Percentiles rank a stretch among this genome's conserved stretches.
Conservation (phyloP, 2,113 vertebrate genomes). For the Rhynchomys soricoides region DNA sequence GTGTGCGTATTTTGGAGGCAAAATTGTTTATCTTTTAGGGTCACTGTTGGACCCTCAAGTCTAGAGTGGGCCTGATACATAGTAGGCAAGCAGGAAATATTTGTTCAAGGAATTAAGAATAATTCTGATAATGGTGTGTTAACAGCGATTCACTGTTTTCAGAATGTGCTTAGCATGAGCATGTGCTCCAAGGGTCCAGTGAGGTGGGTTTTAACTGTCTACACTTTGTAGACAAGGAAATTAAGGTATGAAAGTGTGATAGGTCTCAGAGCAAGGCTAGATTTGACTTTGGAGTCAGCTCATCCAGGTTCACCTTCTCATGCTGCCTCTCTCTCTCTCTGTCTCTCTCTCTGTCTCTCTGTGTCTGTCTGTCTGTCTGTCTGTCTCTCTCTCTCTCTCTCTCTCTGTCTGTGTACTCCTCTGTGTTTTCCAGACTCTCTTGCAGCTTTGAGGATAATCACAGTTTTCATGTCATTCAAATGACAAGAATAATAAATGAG, state of each 20-base stretch:
- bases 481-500: slow-evolving; percentile 19
- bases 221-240: neutral
- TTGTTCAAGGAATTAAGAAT: neutral
- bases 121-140: neutral
- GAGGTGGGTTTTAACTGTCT: neutral
- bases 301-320: neutral
- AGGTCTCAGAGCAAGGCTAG: neutral
- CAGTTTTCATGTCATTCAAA: neutral
- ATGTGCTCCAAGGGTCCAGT: neutral
- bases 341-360: neutral
- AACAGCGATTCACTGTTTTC: neutral
- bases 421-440: neutral
- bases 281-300: slow-evolving; percentile 15
- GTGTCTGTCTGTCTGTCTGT: neutral
- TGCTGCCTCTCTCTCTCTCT: neutral
- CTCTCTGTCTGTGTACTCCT: neutral
- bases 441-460: neutral
- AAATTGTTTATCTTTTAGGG: neutral
- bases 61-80: neutral
- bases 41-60: neutral
- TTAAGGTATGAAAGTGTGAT: neutral
- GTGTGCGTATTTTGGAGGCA: neutral
- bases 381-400: neutral
- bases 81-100: slow-evolving; percentile 25
- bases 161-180: neutral